Base-by-base conservation (phyloP, 2,888 invertebrate species). In the Crocallis elinguaria region DNA sequence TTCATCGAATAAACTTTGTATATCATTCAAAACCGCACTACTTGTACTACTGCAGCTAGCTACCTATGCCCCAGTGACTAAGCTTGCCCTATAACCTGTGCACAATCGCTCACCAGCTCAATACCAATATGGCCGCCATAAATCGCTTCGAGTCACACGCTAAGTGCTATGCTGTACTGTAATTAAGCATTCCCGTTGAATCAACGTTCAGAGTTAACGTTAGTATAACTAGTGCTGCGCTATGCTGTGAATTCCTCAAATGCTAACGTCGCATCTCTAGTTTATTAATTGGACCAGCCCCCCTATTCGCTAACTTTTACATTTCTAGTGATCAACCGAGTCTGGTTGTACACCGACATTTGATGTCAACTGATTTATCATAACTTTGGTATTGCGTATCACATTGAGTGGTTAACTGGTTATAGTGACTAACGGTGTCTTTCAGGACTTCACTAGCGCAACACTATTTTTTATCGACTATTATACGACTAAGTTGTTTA, bases 181-280 rank as follows among this genome's bases (percentile, higher is more conserved):
- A 71, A 71, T 71, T 67, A 69, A 70, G 64, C 72, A 73, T 75
- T 66, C 71, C 67, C 46, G 53, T 67, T 67, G 65, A 72, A 74
- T 71, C 75, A 68, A 67, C 67, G 73, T 58, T 64, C 60, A 63
- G 8, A 13, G n/a, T 37, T 63, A 66, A 64, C 64, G 70, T 72
- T 72, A 67, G 72, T 71, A 64, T 68, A 43, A 55, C 12, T 23
- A 12, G 21, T 19, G 6, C 13, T 1, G 32, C 8, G 27, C n/a
- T n/a, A n/a, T n/a, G n/a, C n/a, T n/a, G n/a, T n/a, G n/a, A n/a
- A n/a, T n/a, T 2, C n/a, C n/a, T n/a, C n/a, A n/a, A n/a, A 27
- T n/a, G n/a, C n/a, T n/a, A n/a, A n/a, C n/a, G n/a, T n/a, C 25
- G 6, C 27, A 21, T 29, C 29, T 35, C 9, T 42, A 35, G n/a